Conservation (phyloP, 2,888 invertebrate species). For the Leptopilina myrica region DNA sequence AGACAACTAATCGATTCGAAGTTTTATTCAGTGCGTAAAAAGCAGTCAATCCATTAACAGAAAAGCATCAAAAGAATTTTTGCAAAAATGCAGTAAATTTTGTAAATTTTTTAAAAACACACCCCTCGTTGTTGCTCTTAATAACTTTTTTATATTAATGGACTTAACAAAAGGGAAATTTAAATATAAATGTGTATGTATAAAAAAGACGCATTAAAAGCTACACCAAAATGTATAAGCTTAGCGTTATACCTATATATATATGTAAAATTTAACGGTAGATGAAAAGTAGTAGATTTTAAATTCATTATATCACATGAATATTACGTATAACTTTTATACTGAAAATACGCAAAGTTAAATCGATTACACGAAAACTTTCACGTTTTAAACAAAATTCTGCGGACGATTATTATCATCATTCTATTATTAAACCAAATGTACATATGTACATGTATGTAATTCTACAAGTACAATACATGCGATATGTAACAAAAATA, state of each 20-base stretch:
- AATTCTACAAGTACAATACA: not conserved
- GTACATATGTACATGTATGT: not conserved
- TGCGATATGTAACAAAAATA: not conserved
- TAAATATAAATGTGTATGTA: too few species aligned
- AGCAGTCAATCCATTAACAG: too few species aligned
- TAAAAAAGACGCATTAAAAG: not conserved
- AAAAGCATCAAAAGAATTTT: too few species aligned
- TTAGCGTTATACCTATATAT: not conserved
- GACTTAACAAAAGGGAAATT: not conserved
- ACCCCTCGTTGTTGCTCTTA: too few species aligned
- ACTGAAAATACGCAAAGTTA: slow-evolving; percentile 13
- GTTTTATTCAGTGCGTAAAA: too few species aligned
- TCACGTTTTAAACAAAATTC: slow-evolving; percentile 34
- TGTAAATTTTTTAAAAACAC: too few species aligned
- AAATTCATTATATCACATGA: slow-evolving; percentile 1
- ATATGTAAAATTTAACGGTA: not conserved
- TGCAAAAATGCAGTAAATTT: too few species aligned
- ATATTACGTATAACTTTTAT: slow-evolving; percentile 21
- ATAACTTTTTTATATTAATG: too few species aligned
- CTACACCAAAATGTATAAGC: not conserved
- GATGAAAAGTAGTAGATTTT: slow-evolving; percentile 1
- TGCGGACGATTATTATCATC: slow-evolving; percentile 44
- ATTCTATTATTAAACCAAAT: slow-evolving; percentile 44
- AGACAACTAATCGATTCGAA: too few species aligned
- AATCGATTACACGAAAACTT: slow-evolving; percentile 23